Evolutionary conservation across 2,113 vertebrate genomes (phyloP).

Genomic region (Brachyhypopomus occidentalis): DNA sequence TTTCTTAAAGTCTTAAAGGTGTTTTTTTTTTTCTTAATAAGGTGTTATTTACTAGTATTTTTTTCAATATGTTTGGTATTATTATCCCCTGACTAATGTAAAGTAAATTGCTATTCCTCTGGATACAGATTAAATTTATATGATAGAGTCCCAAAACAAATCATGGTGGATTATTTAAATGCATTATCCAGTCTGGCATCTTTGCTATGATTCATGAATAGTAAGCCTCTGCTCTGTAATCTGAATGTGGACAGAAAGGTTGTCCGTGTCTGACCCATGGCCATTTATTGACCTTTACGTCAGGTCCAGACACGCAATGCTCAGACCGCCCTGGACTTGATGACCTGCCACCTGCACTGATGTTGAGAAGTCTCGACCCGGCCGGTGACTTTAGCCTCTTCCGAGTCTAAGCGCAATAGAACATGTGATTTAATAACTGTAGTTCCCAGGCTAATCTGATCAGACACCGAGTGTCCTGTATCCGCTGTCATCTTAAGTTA

Average conservation of each 20-base stretch:
- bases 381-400: neutral
- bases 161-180: constrained; percentile 10
- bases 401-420: neutral
- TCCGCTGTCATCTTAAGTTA: neutral
- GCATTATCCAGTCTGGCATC: neutral
- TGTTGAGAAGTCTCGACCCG: neutral
- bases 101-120: too few species aligned
- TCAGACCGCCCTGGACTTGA: neutral
- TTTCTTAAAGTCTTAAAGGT: neutral
- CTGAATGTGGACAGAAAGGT: neutral
- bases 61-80: too few species aligned
- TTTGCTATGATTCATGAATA: constrained; percentile 1
- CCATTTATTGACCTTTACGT: neutral
- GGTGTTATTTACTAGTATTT: neutral
- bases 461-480: neutral
- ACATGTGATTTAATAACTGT: neutral
- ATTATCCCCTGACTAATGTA: too few species aligned
- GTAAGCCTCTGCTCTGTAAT: neutral
- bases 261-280: neutral
- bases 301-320: neutral
- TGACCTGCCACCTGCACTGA: constrained; percentile 5
- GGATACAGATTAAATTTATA: too few species aligned
- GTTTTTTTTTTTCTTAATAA: neutral
- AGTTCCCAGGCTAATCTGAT: neutral
- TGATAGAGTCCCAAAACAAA: neutral